phyloP scores from a whole-genome alignment of 2,888 invertebrate genomes.

The Campopleginae sp. region DNA sequence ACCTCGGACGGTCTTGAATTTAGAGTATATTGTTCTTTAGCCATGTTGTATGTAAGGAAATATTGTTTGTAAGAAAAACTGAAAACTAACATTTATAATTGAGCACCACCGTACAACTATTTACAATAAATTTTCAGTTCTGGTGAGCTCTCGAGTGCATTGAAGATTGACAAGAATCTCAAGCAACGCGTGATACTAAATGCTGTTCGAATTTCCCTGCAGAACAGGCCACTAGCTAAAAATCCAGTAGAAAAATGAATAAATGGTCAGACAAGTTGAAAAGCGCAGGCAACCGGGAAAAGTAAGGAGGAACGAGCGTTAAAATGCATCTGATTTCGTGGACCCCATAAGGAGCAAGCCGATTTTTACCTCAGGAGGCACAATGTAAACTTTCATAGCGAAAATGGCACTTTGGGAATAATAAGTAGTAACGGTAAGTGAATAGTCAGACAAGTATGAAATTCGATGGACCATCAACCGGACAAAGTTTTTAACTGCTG shows the following conservation, averaged over 20 bases:
- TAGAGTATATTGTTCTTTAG: no score
- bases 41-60: no score
- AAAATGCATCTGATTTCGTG: not conserved
- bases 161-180: not conserved
- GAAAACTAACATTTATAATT: no score
- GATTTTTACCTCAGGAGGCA: not conserved
- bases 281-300: not conserved
- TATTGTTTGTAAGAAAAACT: no score
- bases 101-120: no score
- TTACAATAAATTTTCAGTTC: not conserved
- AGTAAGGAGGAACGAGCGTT: not conserved
- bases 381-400: not conserved
- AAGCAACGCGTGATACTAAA: not conserved
- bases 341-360: no score
- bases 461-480: not conserved
- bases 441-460: not conserved
- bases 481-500: not conserved
- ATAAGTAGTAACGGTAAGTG: not conserved
- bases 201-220: not conserved
- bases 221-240: not conserved
- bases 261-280: not conserved
- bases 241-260: not conserved
- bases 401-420: not conserved
- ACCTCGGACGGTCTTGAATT: no score
- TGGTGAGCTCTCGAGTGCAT: not conserved